phyloP scores from a whole-genome alignment of 2,113 vertebrate genomes.

The Nothocercus nigrocapillus region DNA sequence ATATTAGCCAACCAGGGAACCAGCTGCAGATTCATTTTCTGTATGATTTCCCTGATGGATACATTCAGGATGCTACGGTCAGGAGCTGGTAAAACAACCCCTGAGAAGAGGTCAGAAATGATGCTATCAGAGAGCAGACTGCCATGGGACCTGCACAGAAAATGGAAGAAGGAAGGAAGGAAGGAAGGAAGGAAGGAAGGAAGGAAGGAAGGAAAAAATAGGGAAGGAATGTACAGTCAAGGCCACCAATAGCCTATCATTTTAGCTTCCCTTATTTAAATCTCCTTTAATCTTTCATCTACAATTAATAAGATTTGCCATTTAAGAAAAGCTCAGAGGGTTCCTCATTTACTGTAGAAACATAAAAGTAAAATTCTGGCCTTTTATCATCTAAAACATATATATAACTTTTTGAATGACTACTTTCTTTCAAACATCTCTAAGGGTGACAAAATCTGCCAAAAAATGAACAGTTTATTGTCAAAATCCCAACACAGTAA shows the following conservation, averaged over 20 bases:
- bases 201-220: too few relatives aligned
- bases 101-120: slow-evolving; percentile 73
- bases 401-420: slow-evolving; percentile 68
- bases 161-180: neutral
- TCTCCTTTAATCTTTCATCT: slow-evolving; percentile 72
- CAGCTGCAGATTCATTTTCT: slow-evolving; percentile 74
- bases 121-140: slow-evolving; percentile 73
- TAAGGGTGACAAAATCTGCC: slow-evolving; percentile 52
- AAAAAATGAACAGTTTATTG: slow-evolving; percentile 48
- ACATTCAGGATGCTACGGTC: slow-evolving; percentile 48
- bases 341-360: slow-evolving; percentile 66
- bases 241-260: neutral
- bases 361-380: slow-evolving; percentile 75
- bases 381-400: slow-evolving; percentile 77
- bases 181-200: too few relatives aligned
- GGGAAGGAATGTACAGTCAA: slow-evolving; percentile 1
- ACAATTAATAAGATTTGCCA: slow-evolving; percentile 77
- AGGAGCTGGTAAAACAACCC: slow-evolving; percentile 53
- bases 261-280: slow-evolving; percentile 67
- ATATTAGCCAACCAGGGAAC: slow-evolving; percentile 68
- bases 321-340: slow-evolving; percentile 66
- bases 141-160: slow-evolving; percentile 58
- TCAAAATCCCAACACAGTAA: neutral
- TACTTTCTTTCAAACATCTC: slow-evolving; percentile 69
- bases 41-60: slow-evolving; percentile 77